Percentiles rank a stretch among this genome's conserved stretches.
These are phyloP conservation scores for Tenthredo mesomela DNA, from an alignment of 2,888 invertebrate genomes.

Conservation along the genomic window DNA sequence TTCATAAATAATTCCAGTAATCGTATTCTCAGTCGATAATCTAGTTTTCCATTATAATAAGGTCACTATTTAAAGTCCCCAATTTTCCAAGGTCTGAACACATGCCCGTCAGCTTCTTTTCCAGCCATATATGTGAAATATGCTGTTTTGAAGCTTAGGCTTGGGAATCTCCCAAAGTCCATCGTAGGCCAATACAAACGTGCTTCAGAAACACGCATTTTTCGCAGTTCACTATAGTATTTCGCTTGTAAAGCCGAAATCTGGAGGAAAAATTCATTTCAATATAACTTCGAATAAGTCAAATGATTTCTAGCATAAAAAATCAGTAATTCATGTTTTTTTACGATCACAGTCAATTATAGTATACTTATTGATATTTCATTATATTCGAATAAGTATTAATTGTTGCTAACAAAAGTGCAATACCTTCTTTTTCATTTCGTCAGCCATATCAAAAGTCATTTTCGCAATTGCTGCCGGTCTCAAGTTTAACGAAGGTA, in stretches of 20 bases:
- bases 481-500: constrained; percentile 59
- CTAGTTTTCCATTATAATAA: neutral
- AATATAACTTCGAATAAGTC: neutral
- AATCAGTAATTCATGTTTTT: constrained; percentile 10
- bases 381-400: constrained; percentile 15
- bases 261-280: constrained; percentile 58
- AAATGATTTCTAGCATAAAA: constrained; percentile 9
- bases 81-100: constrained; percentile 65
- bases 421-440: constrained; percentile 64
- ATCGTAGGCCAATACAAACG: constrained; percentile 69
- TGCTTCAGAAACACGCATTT: constrained; percentile 64
- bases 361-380: neutral
- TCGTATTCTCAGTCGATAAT: neutral
- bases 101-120: constrained; percentile 69
- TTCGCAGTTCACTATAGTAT: constrained; percentile 66
- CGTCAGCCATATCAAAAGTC: constrained; percentile 62
- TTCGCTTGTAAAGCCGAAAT: constrained; percentile 61
- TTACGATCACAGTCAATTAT: neutral
- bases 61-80: neutral
- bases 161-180: constrained; percentile 70
- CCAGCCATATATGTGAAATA: constrained; percentile 71
- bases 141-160: constrained; percentile 67
- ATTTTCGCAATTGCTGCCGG: constrained; percentile 57
- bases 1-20: no score
- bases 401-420: neutral